Base-by-base conservation (phyloP, 2,113 vertebrate species). In the Sus scrofa region DNA sequence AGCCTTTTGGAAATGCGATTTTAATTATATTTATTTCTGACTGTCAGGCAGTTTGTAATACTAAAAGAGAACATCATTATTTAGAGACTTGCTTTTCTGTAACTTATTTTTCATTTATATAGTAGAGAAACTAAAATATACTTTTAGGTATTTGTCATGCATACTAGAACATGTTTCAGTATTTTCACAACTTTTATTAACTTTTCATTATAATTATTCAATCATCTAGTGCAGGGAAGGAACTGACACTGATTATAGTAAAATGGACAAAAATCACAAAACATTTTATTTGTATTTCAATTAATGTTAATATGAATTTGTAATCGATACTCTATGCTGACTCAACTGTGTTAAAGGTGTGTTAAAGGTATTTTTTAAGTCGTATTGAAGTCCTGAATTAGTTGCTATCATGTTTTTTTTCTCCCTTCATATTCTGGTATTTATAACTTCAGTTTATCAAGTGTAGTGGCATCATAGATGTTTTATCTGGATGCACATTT, bases 231-330 rank as follows among this genome's bases (percentile, higher is more conserved):
- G 8, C 14, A 79, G 50, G 19, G 56, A 91, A 81, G 0, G 18
- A 68, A 2, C 7, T 50, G n/a, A n/a, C n/a, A n/a, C n/a, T n/a
- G n/a, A n/a, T n/a, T n/a, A n/a, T n/a, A n/a, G n/a, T n/a, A n/a
- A n/a, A n/a, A n/a, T n/a, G n/a, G n/a, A n/a, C n/a, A n/a, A 22
- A 83, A 87, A 87, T 90, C 30, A 27, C 20, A 74, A 56, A 88
- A 74, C 58, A 54, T 86, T 34, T 85, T 88, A 62, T 92, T 92
- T 77, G n/a, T 83, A 63, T 91, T 85, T 84, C 44, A 92, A 62
- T 84, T 88, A 84, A 9, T 62, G 18, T 89, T 93, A 39, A 89
- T 16, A 52, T 81, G 63, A 68, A 70, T 88, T 88, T 93, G 27
- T 3, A 70, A 1, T 32, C 82, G 24, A 19, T 37, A 44, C 24